A percentile compares a stretch with the other conserved stretches of the same genome.
phyloP scores from a whole-genome alignment of 1,140 invertebrate species.

The Lucilia cuprina region DNA sequence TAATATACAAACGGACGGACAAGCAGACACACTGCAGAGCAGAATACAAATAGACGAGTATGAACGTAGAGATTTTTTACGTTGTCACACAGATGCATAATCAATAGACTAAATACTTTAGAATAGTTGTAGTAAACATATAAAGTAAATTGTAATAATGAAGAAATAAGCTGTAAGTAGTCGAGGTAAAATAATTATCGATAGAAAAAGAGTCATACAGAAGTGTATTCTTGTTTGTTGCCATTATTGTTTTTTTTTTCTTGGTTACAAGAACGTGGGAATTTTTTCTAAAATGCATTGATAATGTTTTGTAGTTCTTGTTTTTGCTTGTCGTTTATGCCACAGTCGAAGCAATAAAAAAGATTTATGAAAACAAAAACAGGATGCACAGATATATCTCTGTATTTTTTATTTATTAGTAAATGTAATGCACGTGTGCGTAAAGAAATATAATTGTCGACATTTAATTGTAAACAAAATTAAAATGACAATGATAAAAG shows the following conservation, averaged over 20 bases:
- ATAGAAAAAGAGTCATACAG: not conserved
- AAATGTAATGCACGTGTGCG: not conserved
- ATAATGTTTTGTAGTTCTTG: not conserved
- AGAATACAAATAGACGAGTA: not conserved
- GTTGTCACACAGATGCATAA: not conserved
- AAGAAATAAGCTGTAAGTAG: not conserved
- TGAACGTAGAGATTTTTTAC: not conserved
- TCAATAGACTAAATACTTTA: not conserved
- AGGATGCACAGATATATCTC: conserved; percentile 14
- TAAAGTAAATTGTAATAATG: not conserved
- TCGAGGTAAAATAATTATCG: not conserved
- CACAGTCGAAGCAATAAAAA: not conserved
- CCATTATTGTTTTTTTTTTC: not conserved
- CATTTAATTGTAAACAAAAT: not conserved
- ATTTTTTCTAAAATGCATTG: not conserved
- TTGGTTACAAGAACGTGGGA: conserved; percentile 24
- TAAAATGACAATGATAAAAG: not conserved
- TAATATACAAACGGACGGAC: not conserved
- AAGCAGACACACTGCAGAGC: not conserved
- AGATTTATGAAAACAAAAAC: conserved; percentile 32
- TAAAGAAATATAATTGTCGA: not conserved
- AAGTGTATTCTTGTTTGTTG: not conserved
- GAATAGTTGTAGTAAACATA: not conserved
- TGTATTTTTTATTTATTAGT: not conserved
- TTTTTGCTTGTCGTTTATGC: not conserved